Evolutionary conservation across 2,888 invertebrate species (phyloP).

Genomic region (Ashinkailepas kermadecensis): DNA sequence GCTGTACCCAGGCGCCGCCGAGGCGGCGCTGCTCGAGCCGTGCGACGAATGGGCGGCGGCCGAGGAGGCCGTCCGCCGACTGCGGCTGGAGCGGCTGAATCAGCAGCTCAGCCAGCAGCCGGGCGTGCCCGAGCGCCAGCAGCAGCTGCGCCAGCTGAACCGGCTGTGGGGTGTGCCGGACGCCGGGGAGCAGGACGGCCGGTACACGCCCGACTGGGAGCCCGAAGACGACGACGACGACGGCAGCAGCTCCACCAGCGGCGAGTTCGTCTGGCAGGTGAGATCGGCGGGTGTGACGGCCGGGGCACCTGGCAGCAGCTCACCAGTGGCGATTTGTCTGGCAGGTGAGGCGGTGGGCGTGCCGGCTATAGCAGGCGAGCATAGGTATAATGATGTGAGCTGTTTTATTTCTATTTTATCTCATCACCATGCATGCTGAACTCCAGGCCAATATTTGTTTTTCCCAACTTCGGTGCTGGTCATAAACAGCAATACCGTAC

Average conservation of each 20-base stretch:
- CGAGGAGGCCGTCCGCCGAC: conserved; percentile 30
- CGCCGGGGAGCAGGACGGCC: conserved; percentile 7
- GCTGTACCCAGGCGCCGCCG: background rate
- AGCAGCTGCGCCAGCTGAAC: conserved; percentile 28
- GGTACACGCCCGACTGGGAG: conserved; percentile 59
- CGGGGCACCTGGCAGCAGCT: conserved; percentile 44
- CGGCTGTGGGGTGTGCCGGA: conserved; percentile 25
- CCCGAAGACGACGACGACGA: conserved; percentile 41
- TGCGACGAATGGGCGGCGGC: conserved; percentile 24
- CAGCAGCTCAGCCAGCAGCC: conserved; percentile 33
- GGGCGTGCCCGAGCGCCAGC: conserved; percentile 31
- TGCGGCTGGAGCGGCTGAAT: conserved; percentile 28
- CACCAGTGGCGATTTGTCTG: conserved; percentile 71
- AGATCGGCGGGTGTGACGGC: conserved; percentile 34
- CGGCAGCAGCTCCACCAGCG: conserved; percentile 57
- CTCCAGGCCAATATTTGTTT: no score
- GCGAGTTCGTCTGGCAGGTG: conserved; percentile 74
- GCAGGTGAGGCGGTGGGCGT: conserved; percentile 50
- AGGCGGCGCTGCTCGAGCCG: background rate
- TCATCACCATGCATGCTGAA: no score
- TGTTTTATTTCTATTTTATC: no score
- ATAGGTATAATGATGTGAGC: no score
- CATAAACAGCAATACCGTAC: no score
- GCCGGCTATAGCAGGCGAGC: no score
- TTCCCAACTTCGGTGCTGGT: no score